Evolutionary conservation across 2,113 vertebrate genomes (phyloP), one percentile per base, ranked within the genome.

Genomic region (Equus quagga): DNA sequence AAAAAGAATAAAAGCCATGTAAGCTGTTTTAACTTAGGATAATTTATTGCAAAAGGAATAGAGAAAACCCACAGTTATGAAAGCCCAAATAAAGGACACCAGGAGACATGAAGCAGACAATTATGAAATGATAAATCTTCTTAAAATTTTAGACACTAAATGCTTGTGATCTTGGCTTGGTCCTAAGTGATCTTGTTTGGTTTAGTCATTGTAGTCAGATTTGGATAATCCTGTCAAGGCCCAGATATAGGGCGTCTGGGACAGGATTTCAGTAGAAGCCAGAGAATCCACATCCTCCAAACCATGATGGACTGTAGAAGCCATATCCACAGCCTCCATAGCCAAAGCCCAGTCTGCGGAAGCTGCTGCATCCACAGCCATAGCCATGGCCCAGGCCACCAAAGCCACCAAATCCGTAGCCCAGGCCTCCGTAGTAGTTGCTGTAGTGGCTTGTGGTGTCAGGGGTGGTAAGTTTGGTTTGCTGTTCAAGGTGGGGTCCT

Each of bases 401-500:
- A 11, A 51, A 51, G 49, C 49, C 49, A 10, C 49, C 49, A 19
- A 6, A 49, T 46, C 85, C 65, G 0, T 3, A 96, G 33, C 94
- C 91, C 62, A 67, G 91, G 83, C 91, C 88, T 86, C 60, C 69
- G 5, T 76, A 96, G 91, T 79, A 96, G 69, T 36, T 19, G 11
- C 95, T 2, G 6, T 92, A 95, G 82, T 69, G 96, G 56, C 62
- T 86, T 96, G 96, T 93, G 49, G 41, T 95, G 89, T 91, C 33
- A 73, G 26, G 44, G 5, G 17, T 75, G 21, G 24, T 6, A 12
- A 12, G 41, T 26, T 12, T 51, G 54, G 26, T 76, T 64, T 62
- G 14, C 33, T 33, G 72, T 6, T 58, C 14, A 67, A 81, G 72
- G 64, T 21, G 26, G 72, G 65, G 76, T 70, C 5, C 8, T 56